Evolutionary conservation across 2,888 invertebrate genomes (phyloP).

Genomic region (Lasioglossum marginatum): DNA sequence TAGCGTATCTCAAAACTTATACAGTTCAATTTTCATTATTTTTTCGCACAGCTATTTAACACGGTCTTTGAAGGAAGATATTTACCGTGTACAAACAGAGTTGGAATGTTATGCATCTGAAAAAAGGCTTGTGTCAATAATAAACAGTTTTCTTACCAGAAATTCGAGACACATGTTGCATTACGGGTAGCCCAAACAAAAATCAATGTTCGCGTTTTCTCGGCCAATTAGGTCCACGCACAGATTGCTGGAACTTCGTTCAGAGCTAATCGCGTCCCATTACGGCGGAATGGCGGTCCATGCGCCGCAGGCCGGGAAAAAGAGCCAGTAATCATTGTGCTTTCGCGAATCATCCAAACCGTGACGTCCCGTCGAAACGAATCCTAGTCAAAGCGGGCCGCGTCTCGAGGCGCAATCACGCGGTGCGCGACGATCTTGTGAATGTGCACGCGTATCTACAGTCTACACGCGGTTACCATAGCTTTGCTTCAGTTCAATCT

Average conservation of each 20-base stretch:
- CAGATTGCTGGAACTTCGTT: neutral
- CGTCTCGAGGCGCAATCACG: slow-evolving; percentile 20
- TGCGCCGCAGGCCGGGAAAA: neutral
- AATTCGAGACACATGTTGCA: neutral
- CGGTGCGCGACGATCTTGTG: slow-evolving; percentile 37
- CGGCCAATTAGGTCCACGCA: neutral
- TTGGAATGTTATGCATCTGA: no score
- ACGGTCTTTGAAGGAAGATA: no score
- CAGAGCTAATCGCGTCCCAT: neutral
- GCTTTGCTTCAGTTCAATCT: slow-evolving; percentile 70
- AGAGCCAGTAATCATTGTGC: neutral
- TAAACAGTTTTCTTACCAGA: neutral
- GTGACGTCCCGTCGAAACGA: neutral
- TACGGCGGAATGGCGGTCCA: neutral
- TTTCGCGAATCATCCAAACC: slow-evolving; percentile 11
- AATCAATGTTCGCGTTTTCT: neutral
- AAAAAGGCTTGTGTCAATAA: no score
- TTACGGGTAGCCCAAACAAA: neutral
- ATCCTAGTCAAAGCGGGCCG: slow-evolving; percentile 28
- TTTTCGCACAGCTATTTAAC: no score
- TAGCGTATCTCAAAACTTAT: no score
- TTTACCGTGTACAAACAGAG: no score
- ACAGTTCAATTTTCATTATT: no score
- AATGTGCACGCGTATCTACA: slow-evolving; percentile 44
- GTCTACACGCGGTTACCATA: slow-evolving; percentile 29